A percentile compares a stretch with the other conserved stretches of the same genome.
Conservation (phyloP, 2,113 vertebrate genomes). For the Cisticola juncidis region DNA sequence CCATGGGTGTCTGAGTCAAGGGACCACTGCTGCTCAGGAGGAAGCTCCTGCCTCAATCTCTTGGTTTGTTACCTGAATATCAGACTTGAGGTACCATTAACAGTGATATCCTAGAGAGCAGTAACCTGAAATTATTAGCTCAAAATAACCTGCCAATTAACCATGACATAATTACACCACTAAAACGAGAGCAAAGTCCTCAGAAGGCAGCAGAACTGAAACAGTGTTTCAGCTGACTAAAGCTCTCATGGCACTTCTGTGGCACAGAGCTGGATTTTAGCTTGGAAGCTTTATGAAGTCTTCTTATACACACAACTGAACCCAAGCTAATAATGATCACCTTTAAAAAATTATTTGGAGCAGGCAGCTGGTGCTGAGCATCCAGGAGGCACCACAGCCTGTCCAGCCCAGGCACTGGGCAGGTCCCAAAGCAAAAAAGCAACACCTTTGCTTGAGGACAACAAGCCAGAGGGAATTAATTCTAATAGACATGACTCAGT, state of each 20-base stretch:
- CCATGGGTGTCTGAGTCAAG: background rate
- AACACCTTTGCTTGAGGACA: background rate
- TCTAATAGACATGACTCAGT: background rate
- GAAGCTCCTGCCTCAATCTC: background rate
- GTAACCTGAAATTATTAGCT: background rate
- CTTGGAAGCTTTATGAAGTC: background rate
- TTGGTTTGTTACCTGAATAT: background rate
- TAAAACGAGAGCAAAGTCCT: conserved; percentile 19
- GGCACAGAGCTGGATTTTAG: background rate
- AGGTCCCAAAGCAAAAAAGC: background rate
- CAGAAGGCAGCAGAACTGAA: background rate
- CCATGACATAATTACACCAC: background rate
- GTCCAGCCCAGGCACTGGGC: background rate
- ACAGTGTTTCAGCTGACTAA: accelerated
- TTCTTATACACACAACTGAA: background rate
- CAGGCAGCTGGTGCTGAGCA: background rate
- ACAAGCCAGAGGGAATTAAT: background rate
- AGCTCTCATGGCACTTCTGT: background rate
- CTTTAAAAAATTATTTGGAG: background rate
- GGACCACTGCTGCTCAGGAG: background rate
- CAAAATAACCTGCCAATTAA: conserved; percentile 43
- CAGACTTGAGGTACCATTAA: background rate
- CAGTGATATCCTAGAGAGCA: background rate
- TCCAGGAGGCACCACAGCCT: background rate
- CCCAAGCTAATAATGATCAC: background rate